phyloP scores from a whole-genome alignment of 2,797 vertebrate genomes.

The Perodicticus potto region DNA sequence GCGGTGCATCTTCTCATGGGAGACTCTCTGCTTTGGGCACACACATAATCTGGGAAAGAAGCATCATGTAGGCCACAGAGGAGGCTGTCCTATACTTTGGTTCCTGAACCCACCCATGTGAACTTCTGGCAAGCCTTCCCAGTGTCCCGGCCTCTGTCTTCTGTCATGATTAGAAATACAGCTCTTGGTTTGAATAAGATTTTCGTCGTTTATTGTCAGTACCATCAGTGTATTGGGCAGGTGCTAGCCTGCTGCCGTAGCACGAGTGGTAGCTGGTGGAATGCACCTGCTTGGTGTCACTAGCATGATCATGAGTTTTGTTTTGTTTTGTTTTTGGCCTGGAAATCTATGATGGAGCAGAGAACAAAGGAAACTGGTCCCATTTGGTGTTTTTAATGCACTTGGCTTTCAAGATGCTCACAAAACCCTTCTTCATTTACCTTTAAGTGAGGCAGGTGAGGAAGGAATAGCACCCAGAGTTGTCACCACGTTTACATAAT shows the following conservation, averaged over 20 bases:
- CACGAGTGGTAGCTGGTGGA: neutral
- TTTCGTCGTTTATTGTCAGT: neutral
- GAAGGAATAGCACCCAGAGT: neutral
- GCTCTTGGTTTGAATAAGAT: neutral
- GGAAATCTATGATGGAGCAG: neutral
- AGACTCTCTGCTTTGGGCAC: neutral
- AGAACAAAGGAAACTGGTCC: neutral
- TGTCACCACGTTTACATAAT: neutral
- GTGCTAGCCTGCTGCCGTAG: neutral
- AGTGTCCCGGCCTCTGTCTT: neutral
- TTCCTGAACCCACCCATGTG: neutral
- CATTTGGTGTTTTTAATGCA: constrained; percentile 11
- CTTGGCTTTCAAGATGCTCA: constrained; percentile 24
- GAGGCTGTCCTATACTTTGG: neutral
- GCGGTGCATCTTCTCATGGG: neutral
- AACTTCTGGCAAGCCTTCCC: neutral
- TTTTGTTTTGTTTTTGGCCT: neutral
- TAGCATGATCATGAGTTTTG: neutral
- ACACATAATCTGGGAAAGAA: neutral
- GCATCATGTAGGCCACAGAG: neutral
- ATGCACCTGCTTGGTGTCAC: neutral
- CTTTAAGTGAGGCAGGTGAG: constrained; percentile 44
- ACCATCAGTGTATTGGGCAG: neutral
- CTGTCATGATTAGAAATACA: neutral
- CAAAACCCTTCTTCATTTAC: neutral